Base-by-base conservation (phyloP, 1,140 invertebrate species). In the Leucophenga varia region DNA sequence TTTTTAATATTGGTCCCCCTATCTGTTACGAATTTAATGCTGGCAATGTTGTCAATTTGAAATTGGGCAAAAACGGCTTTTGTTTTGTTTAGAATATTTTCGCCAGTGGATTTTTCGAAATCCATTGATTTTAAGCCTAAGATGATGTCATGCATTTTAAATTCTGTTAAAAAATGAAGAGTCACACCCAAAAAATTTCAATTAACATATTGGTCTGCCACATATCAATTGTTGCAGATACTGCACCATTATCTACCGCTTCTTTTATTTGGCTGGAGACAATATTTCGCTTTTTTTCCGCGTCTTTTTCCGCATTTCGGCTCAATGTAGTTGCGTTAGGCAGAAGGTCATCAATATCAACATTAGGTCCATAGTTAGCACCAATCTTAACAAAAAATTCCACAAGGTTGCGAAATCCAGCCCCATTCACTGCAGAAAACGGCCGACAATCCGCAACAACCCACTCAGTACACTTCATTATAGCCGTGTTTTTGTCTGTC, bases 111-210 rank as follows among this genome's bases (percentile, higher is more conserved):
- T n/a, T n/a, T n/a, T n/a, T n/a, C n/a, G n/a, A n/a, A n/a, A n/a
- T n/a, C n/a, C n/a, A n/a, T n/a, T n/a, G n/a, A n/a, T n/a, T n/a
- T n/a, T n/a, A n/a, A n/a, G n/a, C n/a, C n/a, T n/a, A 47, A 32
- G 22, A 47, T 13, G 4, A 47, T 13, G 16, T 47, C 45, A 18
- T 20, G n/a, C n/a, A 47, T 31, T 32, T 47, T 12, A 9, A 10
- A 22, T 31, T 32, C 12, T 34, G 30, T 47, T 20, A 22, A 16
- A 19, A 40, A 47, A 19, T 39, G 45, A 10, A 47, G 32, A 12
- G 45, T 47, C 13, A 40, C 37, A 7, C 45, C 45, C 21, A 47
- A 40, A 30, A 47, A 47, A 32, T 47, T 40, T 14, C 45, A n/a
- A 5, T 40, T 20, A 3, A 40, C 35, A 40, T 40, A 47, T 21